Evolutionary conservation across 1,140 invertebrate species (phyloP).

Genomic region (Drosophila takahashii): DNA sequence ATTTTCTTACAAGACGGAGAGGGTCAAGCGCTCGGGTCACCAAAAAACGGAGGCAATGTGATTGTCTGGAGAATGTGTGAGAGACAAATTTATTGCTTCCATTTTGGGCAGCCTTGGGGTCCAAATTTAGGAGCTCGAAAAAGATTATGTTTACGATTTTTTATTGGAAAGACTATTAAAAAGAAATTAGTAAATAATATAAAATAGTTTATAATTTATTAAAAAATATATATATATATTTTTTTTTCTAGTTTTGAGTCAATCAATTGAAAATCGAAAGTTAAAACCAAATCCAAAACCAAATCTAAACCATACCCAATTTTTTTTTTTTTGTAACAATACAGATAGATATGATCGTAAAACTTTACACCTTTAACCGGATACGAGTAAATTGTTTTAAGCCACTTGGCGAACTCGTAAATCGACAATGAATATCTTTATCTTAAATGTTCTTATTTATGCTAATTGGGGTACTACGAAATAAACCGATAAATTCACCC

Average conservation of each 20-base stretch:
- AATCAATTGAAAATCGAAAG: neutral
- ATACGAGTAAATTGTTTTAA: conserved; percentile 1
- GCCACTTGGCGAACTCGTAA: conserved; percentile 7
- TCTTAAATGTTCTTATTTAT: conserved; percentile 13
- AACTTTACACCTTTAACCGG: conserved; percentile 1
- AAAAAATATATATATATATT: too few relatives aligned
- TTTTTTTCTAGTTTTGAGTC: neutral
- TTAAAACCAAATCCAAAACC: too few relatives aligned
- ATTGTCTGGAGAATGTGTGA: conserved; percentile 32
- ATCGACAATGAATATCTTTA: neutral
- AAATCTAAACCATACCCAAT: too few relatives aligned
- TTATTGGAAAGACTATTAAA: too few relatives aligned
- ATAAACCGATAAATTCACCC: conserved; percentile 9
- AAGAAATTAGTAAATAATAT: neutral
- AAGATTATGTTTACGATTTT: too few relatives aligned
- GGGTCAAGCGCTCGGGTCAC: conserved; percentile 48
- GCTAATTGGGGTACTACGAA: neutral
- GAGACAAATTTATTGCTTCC: conserved; percentile 42
- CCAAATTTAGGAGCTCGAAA: neutral
- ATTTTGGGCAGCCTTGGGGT: conserved; percentile 28
- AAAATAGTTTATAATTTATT: neutral
- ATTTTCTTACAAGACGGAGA: neutral
- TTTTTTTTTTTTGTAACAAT: neutral
- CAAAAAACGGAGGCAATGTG: conserved; percentile 29
- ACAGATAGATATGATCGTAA: neutral